Evolutionary conservation across 2,113 vertebrate species (phyloP).

Genomic region (Cyanoramphus novaezelandiae): DNA sequence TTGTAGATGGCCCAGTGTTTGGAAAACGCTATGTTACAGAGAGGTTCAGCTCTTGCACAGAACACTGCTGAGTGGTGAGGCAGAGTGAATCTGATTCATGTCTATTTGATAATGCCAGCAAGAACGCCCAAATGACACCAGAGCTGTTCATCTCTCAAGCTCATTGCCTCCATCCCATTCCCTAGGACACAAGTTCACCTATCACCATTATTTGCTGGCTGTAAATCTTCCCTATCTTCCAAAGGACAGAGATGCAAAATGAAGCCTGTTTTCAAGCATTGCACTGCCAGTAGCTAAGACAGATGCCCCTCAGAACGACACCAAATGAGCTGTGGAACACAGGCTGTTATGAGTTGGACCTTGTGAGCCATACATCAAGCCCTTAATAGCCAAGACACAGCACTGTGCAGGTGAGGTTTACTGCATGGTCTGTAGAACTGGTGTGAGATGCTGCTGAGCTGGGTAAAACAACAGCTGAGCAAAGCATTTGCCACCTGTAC

Average conservation of each 20-base stretch:
- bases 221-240: constrained; percentile 2
- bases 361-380: constrained; percentile 18
- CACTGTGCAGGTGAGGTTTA: background rate
- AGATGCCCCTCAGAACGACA: constrained; percentile 9
- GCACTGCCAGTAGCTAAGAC: constrained; percentile 11
- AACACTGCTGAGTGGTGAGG: background rate
- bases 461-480: background rate
- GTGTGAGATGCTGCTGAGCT: background rate
- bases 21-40: background rate
- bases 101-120: background rate
- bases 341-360: background rate
- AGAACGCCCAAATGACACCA: background rate
- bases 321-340: constrained; percentile 42
- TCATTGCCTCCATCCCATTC: constrained; percentile 18
- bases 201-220: constrained; percentile 15
- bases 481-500: background rate
- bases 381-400: background rate
- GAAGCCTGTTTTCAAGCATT: constrained; percentile 26
- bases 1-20: background rate
- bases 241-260: background rate
- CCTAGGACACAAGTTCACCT: background rate
- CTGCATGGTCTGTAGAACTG: background rate
- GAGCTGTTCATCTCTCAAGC: background rate
- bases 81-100: background rate
- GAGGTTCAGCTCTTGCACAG: background rate